Percentiles rank a stretch among this genome's conserved stretches.
Conservation (phyloP, 92 coral and sea anemone genomes). For the Phenganax marumi region DNA sequence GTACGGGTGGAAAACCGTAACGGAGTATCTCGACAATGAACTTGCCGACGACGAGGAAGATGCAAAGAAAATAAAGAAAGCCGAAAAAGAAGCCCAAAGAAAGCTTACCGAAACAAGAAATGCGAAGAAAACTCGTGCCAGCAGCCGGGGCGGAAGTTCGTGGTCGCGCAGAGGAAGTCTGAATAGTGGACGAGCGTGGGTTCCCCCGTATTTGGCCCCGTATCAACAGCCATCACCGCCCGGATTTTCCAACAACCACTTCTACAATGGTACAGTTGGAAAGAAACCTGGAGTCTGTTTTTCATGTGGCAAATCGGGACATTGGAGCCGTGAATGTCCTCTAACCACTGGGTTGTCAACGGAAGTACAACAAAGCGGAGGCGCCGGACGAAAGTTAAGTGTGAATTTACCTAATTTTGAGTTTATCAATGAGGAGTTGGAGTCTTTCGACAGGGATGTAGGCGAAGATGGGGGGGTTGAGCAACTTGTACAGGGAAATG, state of each 20-base stretch:
- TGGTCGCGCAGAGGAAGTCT: conserved; percentile 44
- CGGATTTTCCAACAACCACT: neutral
- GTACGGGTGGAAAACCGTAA: conserved; percentile 60
- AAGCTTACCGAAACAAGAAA: conserved; percentile 49
- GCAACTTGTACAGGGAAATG: neutral
- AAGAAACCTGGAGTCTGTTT: conserved; percentile 52
- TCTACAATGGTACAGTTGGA: conserved; percentile 28
- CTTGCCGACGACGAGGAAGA: conserved; percentile 49
- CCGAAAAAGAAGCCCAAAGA: conserved; percentile 59
- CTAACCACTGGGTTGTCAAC: conserved; percentile 24
- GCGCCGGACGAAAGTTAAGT: conserved; percentile 51
- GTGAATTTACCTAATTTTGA: conserved; percentile 28
- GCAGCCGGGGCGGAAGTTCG: conserved; percentile 26
- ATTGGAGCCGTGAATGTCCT: conserved; percentile 58
- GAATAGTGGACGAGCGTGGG: conserved; percentile 22
- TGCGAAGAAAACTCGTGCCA: conserved; percentile 24
- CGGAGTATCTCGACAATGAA: conserved; percentile 54
- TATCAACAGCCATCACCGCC: conserved; percentile 33
- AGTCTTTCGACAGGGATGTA: neutral
- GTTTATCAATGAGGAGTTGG: conserved; percentile 11
- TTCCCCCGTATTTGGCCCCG: neutral
- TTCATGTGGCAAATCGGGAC: conserved; percentile 55
- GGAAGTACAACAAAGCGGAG: conserved; percentile 36
- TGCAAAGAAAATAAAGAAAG: conserved; percentile 55
- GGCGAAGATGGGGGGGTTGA: conserved; percentile 24